Percentiles rank a stretch among this genome's conserved stretches.
Conservation (phyloP, 2,888 invertebrate genomes). For the Conus canariensis region DNA sequence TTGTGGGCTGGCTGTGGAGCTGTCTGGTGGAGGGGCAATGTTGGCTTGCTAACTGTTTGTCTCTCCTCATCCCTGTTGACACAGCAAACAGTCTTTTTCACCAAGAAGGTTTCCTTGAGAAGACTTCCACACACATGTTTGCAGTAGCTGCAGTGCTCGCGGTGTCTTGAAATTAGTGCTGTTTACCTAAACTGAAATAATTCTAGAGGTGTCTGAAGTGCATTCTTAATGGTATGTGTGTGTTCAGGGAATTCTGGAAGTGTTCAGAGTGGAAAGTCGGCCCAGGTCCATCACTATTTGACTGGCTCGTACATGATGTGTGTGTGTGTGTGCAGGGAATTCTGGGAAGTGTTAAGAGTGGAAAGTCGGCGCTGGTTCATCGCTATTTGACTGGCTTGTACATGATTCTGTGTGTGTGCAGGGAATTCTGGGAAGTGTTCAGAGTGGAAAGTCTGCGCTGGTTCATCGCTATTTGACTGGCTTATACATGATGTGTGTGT, state of each 20-base stretch:
- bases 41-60: no score
- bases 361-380: slow-evolving; percentile 98
- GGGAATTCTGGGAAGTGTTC: slow-evolving; percentile 96
- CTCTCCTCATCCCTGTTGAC: no score
- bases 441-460: slow-evolving; percentile 97
- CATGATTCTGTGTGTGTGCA: slow-evolving; percentile 55
- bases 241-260: slow-evolving; percentile 91
- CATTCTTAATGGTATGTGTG: background rate
- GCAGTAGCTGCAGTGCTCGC: no score
- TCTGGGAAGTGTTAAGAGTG: slow-evolving; percentile 95
- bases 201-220: background rate
- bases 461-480: slow-evolving; percentile 99
- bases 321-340: slow-evolving; percentile 84
- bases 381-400: slow-evolving; percentile 64
- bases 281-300: slow-evolving; percentile 97
- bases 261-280: slow-evolving; percentile 96
- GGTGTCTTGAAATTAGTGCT: no score
- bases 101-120: no score
- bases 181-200: no score
- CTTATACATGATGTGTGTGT: slow-evolving; percentile 88
- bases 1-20: no score
- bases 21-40: no score
- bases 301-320: slow-evolving; percentile 94
- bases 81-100: no score
- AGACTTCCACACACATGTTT: no score